phyloP scores from a whole-genome alignment of 2,888 invertebrate species.

The Formica aserva region DNA sequence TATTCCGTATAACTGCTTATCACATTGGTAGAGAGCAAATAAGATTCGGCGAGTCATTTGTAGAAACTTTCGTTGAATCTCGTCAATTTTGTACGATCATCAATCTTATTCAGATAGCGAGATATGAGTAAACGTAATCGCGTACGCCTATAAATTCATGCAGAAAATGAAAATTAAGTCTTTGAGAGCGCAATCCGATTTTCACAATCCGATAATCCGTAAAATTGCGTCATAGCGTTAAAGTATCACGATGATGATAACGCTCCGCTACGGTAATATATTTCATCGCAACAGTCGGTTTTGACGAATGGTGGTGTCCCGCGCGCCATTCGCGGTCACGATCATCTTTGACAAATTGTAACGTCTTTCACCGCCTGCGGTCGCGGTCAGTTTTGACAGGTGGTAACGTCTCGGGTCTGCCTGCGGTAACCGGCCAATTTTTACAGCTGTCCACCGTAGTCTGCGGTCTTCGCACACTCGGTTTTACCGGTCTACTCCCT shows the following conservation, averaged over 20 bases:
- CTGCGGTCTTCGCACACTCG: constrained; percentile 36
- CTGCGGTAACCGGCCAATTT: constrained; percentile 41
- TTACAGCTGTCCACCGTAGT: constrained; percentile 46
- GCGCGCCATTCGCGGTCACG: constrained; percentile 30
- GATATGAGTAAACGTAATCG: constrained; percentile 7
- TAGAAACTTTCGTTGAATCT: constrained; percentile 27
- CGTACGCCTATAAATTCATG: not conserved
- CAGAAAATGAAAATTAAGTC: not conserved
- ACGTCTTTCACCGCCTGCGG: constrained; percentile 48
- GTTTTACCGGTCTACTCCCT: constrained; percentile 15
- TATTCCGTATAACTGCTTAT: constrained; percentile 37
- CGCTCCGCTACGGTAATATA: not conserved
- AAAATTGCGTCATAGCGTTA: not conserved
- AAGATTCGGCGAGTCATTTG: constrained; percentile 18
- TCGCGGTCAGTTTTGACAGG: constrained; percentile 50
- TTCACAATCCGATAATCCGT: not conserved
- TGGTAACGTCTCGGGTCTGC: constrained; percentile 40
- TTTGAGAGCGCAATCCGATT: not conserved
- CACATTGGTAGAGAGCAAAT: constrained; percentile 32
- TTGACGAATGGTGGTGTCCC: constrained; percentile 39
- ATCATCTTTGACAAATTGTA: constrained; percentile 51
- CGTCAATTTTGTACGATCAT: constrained; percentile 16
- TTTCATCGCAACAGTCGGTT: constrained; percentile 31
- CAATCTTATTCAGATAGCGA: constrained; percentile 20
- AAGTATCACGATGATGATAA: not conserved